phyloP scores from a whole-genome alignment of 2,113 vertebrate species.

The Gopherus evgoodei region DNA sequence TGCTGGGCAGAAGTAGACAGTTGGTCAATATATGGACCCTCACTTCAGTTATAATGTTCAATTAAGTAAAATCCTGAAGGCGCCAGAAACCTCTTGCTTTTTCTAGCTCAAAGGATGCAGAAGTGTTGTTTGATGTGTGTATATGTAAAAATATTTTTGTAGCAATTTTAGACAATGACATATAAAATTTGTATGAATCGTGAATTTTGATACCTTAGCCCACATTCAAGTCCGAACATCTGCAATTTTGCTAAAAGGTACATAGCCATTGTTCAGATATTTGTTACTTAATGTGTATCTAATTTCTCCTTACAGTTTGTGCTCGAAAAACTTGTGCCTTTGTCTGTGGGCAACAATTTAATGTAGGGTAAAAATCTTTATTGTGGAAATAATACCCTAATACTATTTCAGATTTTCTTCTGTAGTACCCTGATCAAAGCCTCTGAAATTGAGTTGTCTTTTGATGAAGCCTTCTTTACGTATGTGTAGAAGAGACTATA shows the following conservation, averaged over 20 bases:
- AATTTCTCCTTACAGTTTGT: neutral
- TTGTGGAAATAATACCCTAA: neutral
- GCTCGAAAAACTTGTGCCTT: neutral
- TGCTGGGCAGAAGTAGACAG: accelerated
- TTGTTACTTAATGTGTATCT: neutral
- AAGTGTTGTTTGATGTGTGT: neutral
- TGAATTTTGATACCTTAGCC: accelerated
- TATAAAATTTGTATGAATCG: neutral
- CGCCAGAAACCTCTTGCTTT: neutral
- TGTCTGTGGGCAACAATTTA: neutral
- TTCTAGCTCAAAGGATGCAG: neutral
- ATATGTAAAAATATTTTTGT: neutral
- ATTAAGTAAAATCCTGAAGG: neutral
- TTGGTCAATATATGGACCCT: neutral
- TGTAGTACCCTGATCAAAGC: neutral
- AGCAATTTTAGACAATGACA: neutral
- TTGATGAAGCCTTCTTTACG: neutral
- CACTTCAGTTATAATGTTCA: accelerated
- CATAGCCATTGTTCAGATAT: neutral
- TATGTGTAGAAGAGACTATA: neutral
- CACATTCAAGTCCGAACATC: neutral
- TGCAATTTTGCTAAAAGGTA: neutral
- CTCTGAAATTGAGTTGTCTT: neutral
- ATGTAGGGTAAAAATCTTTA: neutral
- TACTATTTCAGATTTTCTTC: neutral